Base-by-base conservation (phyloP, 2,797 vertebrate species). In the Onychomys torridus region DNA sequence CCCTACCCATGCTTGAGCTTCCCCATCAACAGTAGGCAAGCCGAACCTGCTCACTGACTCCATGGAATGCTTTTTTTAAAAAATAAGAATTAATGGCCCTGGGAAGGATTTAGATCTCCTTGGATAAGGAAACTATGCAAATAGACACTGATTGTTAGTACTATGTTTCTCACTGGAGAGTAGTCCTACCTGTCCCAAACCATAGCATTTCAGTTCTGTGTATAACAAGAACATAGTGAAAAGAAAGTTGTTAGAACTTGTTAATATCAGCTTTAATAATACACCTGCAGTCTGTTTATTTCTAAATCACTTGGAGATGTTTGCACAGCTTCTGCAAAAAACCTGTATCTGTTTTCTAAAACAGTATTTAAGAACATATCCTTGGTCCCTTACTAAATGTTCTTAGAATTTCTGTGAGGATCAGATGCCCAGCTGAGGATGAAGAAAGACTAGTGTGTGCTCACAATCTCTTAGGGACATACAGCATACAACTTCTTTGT, bases 61-160 rank as follows among this genome's bases (percentile, higher is more conserved):
- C 2, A 4, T 78, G 90, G 92, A 97, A 96, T 97, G 92, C 71
- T 86, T 82, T 79, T n/a, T n/a, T n/a, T n/a, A n/a, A n/a, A n/a
- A n/a, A n/a, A 40, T 23, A 73, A 83, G 86, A 95, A 83, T 90
- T 93, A 97, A 95, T 97, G 95, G 57, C 16, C 97, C 92, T 23
- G 34, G 46, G 61, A 93, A 81, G 11, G 69, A 49, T 63, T 93
- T 89, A 97, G 95, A 96, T 95, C 92, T 95, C n/a, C 89, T 59
- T 78, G 17, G 94, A 92, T 95, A 96, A 96, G 95, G 52, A 40
- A 78, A 89, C 55, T 86, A 82, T 67, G 65, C 27, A 91, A 95
- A 69, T n/a, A 96, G 96, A 90, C 92, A 96, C 4, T 71, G 21
- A 29, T 90, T 69, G 25, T 71, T 25, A 40, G 65, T 43, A 6